These are phyloP conservation scores for Chouioia cunea DNA, from an alignment of 2,888 invertebrate species.

Conservation along the genomic window DNA sequence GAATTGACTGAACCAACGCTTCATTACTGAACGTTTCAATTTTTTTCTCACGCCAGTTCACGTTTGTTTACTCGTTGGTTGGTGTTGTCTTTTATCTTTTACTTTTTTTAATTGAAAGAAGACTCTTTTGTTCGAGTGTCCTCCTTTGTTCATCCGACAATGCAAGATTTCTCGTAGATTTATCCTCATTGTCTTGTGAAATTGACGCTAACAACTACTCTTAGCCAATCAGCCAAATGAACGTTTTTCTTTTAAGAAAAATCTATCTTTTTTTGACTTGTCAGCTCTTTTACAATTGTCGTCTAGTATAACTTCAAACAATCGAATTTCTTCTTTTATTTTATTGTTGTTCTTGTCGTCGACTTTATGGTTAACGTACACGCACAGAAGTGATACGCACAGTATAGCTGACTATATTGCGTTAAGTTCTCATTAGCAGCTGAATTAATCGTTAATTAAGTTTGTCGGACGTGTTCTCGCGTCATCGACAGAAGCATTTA, in stretches of 20 bases:
- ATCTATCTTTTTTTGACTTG: not conserved
- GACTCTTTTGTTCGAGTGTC: not conserved
- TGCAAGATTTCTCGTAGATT: too few relatives aligned
- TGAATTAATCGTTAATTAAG: constrained; percentile 35
- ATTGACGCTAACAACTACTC: not conserved
- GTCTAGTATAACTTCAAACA: not conserved
- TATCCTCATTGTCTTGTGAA: not conserved
- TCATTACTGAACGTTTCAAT: not conserved
- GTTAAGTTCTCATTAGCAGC: constrained; percentile 28
- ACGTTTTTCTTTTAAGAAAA: not conserved
- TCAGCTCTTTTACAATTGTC: not conserved
- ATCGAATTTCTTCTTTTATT: not conserved
- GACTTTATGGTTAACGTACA: not conserved
- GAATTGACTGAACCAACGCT: constrained; percentile 62
- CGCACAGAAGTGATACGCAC: not conserved
- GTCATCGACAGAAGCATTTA: constrained; percentile 27
- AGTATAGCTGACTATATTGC: constrained; percentile 4
- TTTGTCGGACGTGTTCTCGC: constrained; percentile 3
- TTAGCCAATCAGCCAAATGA: not conserved
- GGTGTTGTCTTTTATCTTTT: not conserved
- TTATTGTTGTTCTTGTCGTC: not conserved
- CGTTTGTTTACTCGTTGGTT: too few relatives aligned
- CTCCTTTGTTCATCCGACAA: too few relatives aligned
- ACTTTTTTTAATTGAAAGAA: not conserved
- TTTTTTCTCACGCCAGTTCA: not conserved